Conservation (phyloP, 2,113 vertebrate genomes). For the Microcebus murinus region DNA sequence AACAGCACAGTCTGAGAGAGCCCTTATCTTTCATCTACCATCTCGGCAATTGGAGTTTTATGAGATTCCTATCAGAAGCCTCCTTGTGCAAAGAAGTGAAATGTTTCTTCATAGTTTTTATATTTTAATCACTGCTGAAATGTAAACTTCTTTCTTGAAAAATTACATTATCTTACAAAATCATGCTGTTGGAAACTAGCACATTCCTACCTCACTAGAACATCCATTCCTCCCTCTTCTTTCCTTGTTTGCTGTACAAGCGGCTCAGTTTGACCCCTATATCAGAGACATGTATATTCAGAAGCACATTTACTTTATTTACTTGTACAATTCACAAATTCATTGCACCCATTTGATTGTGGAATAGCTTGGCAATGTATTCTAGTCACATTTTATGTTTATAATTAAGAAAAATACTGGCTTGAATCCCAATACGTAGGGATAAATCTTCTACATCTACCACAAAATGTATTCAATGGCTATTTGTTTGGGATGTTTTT, state of each 20-base stretch:
- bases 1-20: not conserved
- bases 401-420: constrained; percentile 81
- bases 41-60: not conserved
- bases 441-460: constrained; percentile 63
- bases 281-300: constrained; percentile 20
- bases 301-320: constrained; percentile 71
- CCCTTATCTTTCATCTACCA: not conserved
- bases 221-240: not conserved
- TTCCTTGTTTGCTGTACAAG: not conserved
- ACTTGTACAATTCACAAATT: constrained; percentile 62
- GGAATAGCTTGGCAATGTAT: constrained; percentile 73
- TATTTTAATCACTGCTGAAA: not conserved
- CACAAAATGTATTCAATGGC: constrained; percentile 52
- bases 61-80: not conserved
- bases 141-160: not conserved
- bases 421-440: constrained; percentile 63
- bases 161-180: not conserved
- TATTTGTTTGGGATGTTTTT: constrained; percentile 72
- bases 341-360: constrained; percentile 61
- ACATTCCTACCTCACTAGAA: no score
- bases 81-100: not conserved
- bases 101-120: not conserved
- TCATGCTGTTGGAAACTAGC: not conserved
- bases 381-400: constrained; percentile 71
- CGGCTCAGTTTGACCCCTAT: constrained; percentile 13